These are phyloP conservation scores for Physeter macrocephalus DNA, from an alignment of 2,113 vertebrate species.

Conservation along the genomic window DNA sequence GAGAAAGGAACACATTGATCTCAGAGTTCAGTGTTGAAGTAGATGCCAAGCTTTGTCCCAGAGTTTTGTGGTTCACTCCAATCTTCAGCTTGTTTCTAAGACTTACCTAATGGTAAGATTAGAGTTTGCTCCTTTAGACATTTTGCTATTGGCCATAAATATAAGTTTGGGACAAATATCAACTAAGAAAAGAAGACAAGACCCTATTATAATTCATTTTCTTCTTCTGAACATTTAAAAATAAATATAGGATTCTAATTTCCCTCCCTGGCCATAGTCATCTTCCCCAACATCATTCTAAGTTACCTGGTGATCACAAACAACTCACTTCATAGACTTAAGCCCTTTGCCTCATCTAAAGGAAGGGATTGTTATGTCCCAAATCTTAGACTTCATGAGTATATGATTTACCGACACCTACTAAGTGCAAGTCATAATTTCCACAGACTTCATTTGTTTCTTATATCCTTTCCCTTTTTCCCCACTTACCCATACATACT, in stretches of 20 bases:
- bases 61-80: not conserved
- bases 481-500: fast-evolving
- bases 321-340: not conserved
- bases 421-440: not conserved
- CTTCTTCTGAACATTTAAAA: not conserved
- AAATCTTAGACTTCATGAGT: not conserved
- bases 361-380: not conserved
- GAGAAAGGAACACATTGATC: not conserved
- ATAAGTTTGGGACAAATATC: not conserved
- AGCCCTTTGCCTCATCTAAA: not conserved
- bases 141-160: not conserved
- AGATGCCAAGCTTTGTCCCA: not conserved
- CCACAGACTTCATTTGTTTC: not conserved
- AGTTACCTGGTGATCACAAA: not conserved
- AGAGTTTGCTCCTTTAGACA: not conserved
- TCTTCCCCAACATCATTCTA: not conserved
- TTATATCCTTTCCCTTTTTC: not conserved
- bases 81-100: not conserved
- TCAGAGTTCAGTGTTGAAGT: not conserved
- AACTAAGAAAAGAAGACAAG: not conserved
- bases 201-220: not conserved
- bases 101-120: not conserved
- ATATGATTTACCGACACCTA: not conserved
- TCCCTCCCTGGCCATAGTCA: not conserved
- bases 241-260: not conserved